These are phyloP conservation scores for Melanogrammus aeglefinus DNA, from an alignment of 2,797 vertebrate genomes.

Conservation along the genomic window DNA sequence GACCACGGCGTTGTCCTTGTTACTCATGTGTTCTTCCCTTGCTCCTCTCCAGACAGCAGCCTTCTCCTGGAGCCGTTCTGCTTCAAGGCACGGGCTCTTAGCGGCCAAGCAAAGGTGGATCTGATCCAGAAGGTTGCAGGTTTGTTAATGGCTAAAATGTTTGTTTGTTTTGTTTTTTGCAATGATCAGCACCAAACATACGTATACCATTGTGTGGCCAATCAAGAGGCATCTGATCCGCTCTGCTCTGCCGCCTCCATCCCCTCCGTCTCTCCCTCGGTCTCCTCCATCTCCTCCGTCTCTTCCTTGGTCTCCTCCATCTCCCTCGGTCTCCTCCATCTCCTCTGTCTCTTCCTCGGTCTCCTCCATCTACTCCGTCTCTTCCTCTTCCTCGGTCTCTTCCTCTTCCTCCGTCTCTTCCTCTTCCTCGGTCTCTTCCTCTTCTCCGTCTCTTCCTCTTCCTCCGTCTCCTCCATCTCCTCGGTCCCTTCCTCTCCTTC, in stretches of 20 bases:
- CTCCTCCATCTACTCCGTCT: too few species aligned
- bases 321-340: too few species aligned
- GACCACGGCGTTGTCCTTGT: neutral
- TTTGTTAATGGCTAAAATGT: conserved; percentile 50
- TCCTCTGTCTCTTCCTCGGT: neutral
- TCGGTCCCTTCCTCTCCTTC: neutral
- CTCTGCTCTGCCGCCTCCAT: neutral
- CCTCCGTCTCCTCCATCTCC: neutral
- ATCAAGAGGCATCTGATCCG: neutral
- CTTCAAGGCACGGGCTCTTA: conserved; percentile 91
- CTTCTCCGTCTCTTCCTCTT: neutral
- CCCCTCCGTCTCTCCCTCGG: neutral
- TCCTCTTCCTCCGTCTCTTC: neutral
- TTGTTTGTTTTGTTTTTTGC: neutral
- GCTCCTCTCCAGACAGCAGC: conserved; percentile 71
- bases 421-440: neutral
- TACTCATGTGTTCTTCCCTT: conserved; percentile 15
- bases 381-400: neutral
- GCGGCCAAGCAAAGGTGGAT: conserved; percentile 90
- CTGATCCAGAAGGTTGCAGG: conserved; percentile 91
- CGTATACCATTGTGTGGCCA: neutral
- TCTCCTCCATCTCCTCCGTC: too few species aligned
- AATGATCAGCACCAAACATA: neutral
- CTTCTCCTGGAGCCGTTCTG: conserved; percentile 92
- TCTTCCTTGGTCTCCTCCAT: too few species aligned